Conservation (phyloP, 2,888 invertebrate genomes). For the Campoletis raptor region DNA sequence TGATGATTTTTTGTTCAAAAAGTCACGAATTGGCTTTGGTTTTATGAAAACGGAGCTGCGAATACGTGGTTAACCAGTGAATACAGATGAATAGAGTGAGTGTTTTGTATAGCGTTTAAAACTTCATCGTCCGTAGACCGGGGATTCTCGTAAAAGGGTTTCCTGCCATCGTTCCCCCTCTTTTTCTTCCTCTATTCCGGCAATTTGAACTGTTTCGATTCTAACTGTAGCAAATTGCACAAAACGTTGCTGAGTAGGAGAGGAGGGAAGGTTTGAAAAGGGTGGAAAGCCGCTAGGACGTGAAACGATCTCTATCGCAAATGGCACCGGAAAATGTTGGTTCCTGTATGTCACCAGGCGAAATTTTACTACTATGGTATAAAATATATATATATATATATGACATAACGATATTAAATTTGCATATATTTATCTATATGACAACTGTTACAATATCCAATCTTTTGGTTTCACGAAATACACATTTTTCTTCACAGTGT, state of each 20-base stretch:
- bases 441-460: constrained; percentile 10
- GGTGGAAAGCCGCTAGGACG: constrained; percentile 42
- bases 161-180: background rate
- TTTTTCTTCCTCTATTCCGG: constrained; percentile 32
- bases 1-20: background rate
- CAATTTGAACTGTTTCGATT: constrained; percentile 49
- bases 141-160: constrained; percentile 51
- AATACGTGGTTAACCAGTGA: constrained; percentile 30
- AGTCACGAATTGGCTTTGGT: background rate
- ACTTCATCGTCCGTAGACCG: constrained; percentile 49
- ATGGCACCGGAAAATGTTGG: constrained; percentile 48
- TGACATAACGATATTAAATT: constrained; percentile 7
- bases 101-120: constrained; percentile 47
- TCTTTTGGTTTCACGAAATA: constrained; percentile 25
- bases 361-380: constrained; percentile 45
- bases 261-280: constrained; percentile 8
- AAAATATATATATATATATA: constrained; percentile 1
- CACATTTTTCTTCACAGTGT: constrained; percentile 48
- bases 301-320: constrained; percentile 59
- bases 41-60: constrained; percentile 6
- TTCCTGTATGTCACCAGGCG: constrained; percentile 49
- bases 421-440: background rate
- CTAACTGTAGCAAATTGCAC: constrained; percentile 11
- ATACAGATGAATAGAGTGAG: constrained; percentile 17
- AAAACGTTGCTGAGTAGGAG: background rate